Base-by-base conservation (phyloP, 2,888 invertebrate species). In the Cheilosia scutellata region DNA sequence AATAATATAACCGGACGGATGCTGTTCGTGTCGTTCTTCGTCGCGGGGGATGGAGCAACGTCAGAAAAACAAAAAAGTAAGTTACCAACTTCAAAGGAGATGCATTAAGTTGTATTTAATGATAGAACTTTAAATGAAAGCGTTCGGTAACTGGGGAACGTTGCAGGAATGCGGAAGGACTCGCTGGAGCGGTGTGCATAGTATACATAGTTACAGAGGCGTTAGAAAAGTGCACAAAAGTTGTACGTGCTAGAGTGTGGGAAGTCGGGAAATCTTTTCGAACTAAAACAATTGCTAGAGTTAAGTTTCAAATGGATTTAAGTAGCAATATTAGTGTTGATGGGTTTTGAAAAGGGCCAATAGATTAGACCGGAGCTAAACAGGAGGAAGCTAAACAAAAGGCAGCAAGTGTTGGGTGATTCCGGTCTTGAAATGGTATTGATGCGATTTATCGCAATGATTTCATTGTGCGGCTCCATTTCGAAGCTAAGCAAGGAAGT, bases 101-200 rank as follows among this genome's bases (percentile, higher is more conserved):
- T 65, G 76, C 84, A 49, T 74, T 80, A 86, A 86, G 84, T 86
- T 80, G 76, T 76, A 58, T 86, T 86, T 86, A 86, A 86, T 86
- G 84, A 86, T 80, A 57, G 66, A 86, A 86, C 80, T 86, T 86
- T 86, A 80, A 76, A 80, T 62, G 71, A 57, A 80, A 86, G 71
- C 63, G 60, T 84, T 80, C 33, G 37, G 63, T 62, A 74, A 57
- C 62, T 79, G 49, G 44, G 49, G 13, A 68, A 63, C 72, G 57
- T 44, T 58, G 25, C 20, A 57, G 25, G 51, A 79, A 83, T 83
- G 47, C 42, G n/a, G 37, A 80, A 47, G 25, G 11, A 49, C 40
- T 55, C 49, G 7, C 13, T 20, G 42, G 58, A 16, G 33, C 40
- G 51, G 13, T 37, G 42, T 11, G 37, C 9, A 11, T 40, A 49